These are phyloP conservation scores for Nanorana parkeri DNA, from an alignment of 2,113 vertebrate species.

Conservation along the genomic window DNA sequence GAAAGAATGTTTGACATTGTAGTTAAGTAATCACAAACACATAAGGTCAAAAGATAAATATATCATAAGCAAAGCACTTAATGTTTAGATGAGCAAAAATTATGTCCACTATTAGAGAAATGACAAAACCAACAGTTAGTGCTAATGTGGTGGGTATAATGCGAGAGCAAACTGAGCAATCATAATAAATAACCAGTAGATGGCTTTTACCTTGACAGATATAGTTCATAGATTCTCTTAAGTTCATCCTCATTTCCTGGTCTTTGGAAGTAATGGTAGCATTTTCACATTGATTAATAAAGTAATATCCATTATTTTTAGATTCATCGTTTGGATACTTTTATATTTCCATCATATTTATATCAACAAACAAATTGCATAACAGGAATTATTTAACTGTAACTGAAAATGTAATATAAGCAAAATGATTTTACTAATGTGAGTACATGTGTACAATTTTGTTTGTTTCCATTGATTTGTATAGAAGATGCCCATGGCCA, in stretches of 20 bases:
- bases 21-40: slow-evolving; percentile 55
- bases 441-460: no score
- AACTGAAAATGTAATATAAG: no score
- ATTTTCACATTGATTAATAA: slow-evolving; percentile 39
- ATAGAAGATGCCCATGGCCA: no score
- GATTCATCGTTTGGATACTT: neutral
- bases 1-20: slow-evolving; percentile 39
- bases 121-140: slow-evolving; percentile 52
- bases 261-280: slow-evolving; percentile 27
- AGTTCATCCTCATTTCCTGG: slow-evolving; percentile 55
- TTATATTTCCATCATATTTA: slow-evolving; percentile 2
- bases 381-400: neutral
- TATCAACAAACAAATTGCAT: neutral
- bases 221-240: slow-evolving; percentile 48
- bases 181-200: slow-evolving; percentile 54
- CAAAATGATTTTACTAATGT: no score
- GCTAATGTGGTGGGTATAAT: slow-evolving; percentile 49
- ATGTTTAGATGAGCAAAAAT: slow-evolving; percentile 52
- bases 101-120: slow-evolving; percentile 57
- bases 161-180: slow-evolving; percentile 50
- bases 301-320: slow-evolving; percentile 10
- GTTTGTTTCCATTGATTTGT: neutral
- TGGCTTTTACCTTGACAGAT: slow-evolving; percentile 55
- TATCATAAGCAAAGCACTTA: slow-evolving; percentile 51
- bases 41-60: slow-evolving; percentile 53